Conservation (phyloP, 2,888 invertebrate species). For the Erebia aethiops region DNA sequence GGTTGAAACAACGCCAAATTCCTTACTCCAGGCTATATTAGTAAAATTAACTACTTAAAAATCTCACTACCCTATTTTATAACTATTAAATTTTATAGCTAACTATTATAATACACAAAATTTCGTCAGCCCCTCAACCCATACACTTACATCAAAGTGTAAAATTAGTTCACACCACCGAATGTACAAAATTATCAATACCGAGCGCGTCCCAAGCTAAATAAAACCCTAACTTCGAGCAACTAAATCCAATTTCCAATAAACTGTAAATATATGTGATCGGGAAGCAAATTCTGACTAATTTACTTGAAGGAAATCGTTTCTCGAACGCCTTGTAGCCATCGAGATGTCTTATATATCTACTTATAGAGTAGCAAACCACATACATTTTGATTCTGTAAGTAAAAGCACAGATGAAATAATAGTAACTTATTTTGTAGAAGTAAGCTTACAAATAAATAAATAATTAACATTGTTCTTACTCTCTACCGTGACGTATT, state of each 20-base stretch:
- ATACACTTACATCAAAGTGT: constrained; percentile 12
- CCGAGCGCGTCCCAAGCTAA: neutral
- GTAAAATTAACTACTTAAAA: no score
- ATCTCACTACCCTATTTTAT: no score
- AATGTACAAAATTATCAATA: constrained; percentile 3
- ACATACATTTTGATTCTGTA: neutral
- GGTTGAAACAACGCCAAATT: no score
- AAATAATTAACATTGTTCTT: no score
- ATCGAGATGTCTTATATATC: neutral
- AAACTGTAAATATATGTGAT: constrained; percentile 16
- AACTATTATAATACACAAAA: neutral
- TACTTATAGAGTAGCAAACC: neutral
- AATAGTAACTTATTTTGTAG: no score
- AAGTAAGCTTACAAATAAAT: no score
- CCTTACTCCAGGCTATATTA: no score
- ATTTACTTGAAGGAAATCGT: constrained; percentile 41
- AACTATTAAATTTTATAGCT: no score
- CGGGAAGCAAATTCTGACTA: constrained; percentile 28
- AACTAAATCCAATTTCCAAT: constrained; percentile 23
- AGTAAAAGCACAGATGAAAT: no score
- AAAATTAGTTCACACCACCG: constrained; percentile 13
- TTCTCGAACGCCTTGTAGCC: constrained; percentile 37
- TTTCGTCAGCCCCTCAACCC: neutral
- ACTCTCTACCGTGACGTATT: no score
- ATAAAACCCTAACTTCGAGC: neutral